A percentile compares a stretch with the other conserved stretches of the same genome.
phyloP scores from a whole-genome alignment of 2,113 vertebrate species.

The Ailurus styani region DNA sequence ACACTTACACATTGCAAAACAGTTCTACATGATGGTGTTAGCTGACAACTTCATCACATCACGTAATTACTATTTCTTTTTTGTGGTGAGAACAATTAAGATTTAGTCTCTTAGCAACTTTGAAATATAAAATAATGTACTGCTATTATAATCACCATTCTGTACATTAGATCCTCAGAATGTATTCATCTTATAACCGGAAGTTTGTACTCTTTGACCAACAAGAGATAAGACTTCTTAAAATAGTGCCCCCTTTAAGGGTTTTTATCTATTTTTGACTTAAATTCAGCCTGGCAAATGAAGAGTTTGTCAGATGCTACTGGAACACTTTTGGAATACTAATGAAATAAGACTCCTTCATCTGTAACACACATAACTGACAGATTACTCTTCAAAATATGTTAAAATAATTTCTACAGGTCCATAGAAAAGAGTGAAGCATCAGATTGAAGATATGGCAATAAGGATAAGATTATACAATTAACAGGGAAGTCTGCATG shows the following conservation, averaged over 20 bases:
- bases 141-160: background rate
- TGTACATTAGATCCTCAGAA: background rate
- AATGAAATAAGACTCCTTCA: constrained; percentile 40
- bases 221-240: background rate
- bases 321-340: constrained; percentile 5
- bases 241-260: background rate
- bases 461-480: background rate
- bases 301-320: constrained; percentile 20
- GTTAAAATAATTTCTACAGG: background rate
- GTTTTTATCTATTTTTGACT: constrained; percentile 39
- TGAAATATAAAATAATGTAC: background rate
- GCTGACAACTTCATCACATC: background rate
- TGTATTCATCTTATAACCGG: background rate
- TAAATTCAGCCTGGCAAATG: background rate
- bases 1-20: background rate
- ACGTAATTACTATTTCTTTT: background rate
- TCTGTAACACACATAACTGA: background rate
- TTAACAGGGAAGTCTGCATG: background rate
- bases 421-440: background rate
- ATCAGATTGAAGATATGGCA: background rate
- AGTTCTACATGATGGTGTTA: background rate
- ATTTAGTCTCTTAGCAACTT: background rate
- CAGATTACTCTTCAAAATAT: background rate
- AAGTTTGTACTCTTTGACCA: background rate
- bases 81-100: background rate